phyloP scores from a whole-genome alignment of 2,797 vertebrate genomes.

The Cephalopachus bancanus region DNA sequence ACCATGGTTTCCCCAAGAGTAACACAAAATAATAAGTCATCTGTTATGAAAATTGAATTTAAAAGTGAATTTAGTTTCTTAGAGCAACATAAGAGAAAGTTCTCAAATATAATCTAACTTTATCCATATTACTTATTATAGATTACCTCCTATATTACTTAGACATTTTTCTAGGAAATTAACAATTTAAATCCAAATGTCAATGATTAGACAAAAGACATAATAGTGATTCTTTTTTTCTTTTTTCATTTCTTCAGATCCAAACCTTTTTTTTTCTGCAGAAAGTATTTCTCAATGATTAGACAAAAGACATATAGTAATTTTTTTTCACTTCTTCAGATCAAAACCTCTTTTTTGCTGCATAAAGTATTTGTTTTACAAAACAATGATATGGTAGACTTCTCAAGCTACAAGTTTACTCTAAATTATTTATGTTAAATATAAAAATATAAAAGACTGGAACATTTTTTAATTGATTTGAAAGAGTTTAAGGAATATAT shows the following conservation, averaged over 20 bases:
- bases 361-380: slow-evolving; percentile 44
- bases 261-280: background rate
- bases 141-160: background rate
- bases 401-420: slow-evolving; percentile 25
- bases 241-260: background rate
- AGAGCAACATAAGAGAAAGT: slow-evolving; percentile 10
- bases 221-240: background rate
- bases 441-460: background rate
- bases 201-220: slow-evolving; percentile 23
- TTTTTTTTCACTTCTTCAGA: background rate
- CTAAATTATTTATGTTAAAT: slow-evolving; percentile 26
- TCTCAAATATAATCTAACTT: background rate
- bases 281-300: slow-evolving; percentile 48
- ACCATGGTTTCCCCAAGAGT: background rate
- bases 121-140: background rate
- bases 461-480: background rate
- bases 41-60: slow-evolving; percentile 65
- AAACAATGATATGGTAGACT: background rate
- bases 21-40: background rate
- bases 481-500: background rate
- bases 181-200: slow-evolving; percentile 53
- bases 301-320: background rate
- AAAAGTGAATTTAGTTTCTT: slow-evolving; percentile 28
- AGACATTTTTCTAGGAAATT: slow-evolving; percentile 28
- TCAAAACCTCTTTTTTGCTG: background rate